Evolutionary conservation across 2,888 invertebrate genomes (phyloP).

Genomic region (Nowickia ferox): DNA sequence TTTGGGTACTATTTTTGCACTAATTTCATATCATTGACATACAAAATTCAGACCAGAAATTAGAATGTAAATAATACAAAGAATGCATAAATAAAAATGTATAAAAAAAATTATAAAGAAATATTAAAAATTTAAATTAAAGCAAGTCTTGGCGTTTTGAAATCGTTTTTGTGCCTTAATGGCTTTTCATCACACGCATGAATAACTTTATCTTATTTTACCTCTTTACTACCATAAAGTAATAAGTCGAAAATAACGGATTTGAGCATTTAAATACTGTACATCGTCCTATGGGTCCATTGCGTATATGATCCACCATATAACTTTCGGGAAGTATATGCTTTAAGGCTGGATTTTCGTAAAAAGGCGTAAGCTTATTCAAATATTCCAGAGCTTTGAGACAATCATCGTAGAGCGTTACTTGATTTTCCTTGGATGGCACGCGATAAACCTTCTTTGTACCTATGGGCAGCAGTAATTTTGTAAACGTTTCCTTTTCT

Average conservation of each 20-base stretch:
- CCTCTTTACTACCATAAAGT: constrained; percentile 82
- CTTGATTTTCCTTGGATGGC: constrained; percentile 78
- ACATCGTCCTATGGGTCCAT: constrained; percentile 81
- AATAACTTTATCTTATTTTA: constrained; percentile 57
- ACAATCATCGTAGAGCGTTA: constrained; percentile 80
- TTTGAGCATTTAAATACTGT: constrained; percentile 79
- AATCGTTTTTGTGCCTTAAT: no score
- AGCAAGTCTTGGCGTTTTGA: no score
- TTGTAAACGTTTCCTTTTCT: constrained; percentile 79
- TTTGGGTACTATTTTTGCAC: no score
- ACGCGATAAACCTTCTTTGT: constrained; percentile 78
- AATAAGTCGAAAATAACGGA: constrained; percentile 81
- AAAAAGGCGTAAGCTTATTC: constrained; percentile 77
- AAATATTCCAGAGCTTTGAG: constrained; percentile 78
- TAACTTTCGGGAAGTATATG: constrained; percentile 78
- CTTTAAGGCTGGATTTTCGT: constrained; percentile 77
- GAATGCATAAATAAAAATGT: no score
- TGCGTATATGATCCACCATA: constrained; percentile 80
- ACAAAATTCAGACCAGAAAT: no score
- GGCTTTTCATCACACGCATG: no score
- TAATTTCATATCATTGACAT: no score
- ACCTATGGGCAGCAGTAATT: constrained; percentile 80
- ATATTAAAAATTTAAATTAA: no score
- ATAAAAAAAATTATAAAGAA: background rate
- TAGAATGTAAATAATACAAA: no score